A percentile compares a stretch with the other conserved stretches of the same genome.
Evolutionary conservation across 2,888 invertebrate genomes (phyloP).

Genomic region (Erebia palarica): DNA sequence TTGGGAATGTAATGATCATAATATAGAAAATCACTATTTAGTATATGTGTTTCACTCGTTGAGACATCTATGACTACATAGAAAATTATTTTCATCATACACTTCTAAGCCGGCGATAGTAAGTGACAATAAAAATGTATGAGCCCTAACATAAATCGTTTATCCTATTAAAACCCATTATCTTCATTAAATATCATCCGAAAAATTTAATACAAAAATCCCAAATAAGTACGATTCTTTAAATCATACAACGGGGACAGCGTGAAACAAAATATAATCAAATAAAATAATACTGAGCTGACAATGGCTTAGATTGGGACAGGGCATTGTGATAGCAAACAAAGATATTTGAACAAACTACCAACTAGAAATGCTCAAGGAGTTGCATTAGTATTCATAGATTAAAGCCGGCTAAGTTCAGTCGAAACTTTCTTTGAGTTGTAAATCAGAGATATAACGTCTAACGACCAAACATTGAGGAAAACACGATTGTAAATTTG

Average conservation of each 20-base stretch:
- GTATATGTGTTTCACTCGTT: background rate
- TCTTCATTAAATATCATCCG: no score
- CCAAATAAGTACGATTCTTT: no score
- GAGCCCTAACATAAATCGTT: no score
- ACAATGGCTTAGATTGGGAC: background rate
- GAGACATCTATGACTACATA: background rate
- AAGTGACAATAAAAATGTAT: no score
- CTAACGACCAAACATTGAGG: constrained; percentile 26
- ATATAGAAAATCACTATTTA: background rate
- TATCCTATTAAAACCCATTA: no score
- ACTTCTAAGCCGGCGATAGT: background rate
- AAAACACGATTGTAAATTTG: constrained; percentile 22
- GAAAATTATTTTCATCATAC: background rate
- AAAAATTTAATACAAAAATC: no score
- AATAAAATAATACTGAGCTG: background rate
- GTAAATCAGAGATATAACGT: constrained; percentile 23
- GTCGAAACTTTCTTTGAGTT: constrained; percentile 18
- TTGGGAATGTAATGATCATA: background rate
- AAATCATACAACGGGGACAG: background rate
- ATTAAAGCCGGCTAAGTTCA: background rate
- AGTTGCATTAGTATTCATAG: background rate
- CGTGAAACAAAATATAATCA: background rate
- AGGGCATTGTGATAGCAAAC: background rate
- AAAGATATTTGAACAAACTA: constrained; percentile 2
- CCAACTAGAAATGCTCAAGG: background rate